Evolutionary conservation across 2,888 invertebrate genomes (phyloP).

Genomic region (Saturnia japonica): DNA sequence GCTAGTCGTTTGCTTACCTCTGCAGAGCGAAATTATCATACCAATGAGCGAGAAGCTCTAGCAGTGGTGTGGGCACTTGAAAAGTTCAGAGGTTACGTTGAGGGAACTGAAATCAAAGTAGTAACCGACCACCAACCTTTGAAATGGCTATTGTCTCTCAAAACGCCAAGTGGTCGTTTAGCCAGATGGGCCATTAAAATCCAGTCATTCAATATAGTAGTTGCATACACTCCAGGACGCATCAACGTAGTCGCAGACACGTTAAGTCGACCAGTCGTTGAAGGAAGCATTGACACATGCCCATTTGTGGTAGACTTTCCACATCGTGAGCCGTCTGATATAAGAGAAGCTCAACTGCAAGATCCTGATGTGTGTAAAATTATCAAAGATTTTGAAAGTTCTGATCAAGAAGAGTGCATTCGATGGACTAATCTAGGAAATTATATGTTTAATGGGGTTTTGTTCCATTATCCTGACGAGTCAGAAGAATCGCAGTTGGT

Average conservation of each 20-base stretch:
- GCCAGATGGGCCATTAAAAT: conserved; percentile 55
- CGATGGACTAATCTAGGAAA: conserved; percentile 33
- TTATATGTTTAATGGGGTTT: conserved; percentile 31
- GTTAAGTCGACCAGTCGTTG: background rate
- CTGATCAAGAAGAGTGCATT: background rate
- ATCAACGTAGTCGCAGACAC: conserved; percentile 13
- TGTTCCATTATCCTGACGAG: too few relatives aligned
- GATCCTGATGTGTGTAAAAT: conserved; percentile 33
- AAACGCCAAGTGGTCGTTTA: conserved; percentile 54
- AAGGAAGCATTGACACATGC: background rate
- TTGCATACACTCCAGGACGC: conserved; percentile 19
- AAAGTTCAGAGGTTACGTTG: conserved; percentile 33
- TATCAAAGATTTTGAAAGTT: conserved; percentile 30
- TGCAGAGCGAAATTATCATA: conserved; percentile 21
- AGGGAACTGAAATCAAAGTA: conserved; percentile 25
- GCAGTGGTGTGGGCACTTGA: too few relatives aligned
- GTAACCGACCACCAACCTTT: conserved; percentile 60
- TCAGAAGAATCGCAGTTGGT: conserved; percentile 22
- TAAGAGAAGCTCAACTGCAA: conserved; percentile 27
- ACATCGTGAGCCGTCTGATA: conserved; percentile 18
- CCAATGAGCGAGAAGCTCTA: conserved; percentile 26
- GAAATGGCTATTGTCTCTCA: conserved; percentile 53
- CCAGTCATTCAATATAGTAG: conserved; percentile 10
- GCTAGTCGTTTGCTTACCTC: conserved; percentile 14
- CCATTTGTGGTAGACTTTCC: conserved; percentile 22